phyloP scores from a whole-genome alignment of 92 coral and sea anemone species.

The Porites lobata region DNA sequence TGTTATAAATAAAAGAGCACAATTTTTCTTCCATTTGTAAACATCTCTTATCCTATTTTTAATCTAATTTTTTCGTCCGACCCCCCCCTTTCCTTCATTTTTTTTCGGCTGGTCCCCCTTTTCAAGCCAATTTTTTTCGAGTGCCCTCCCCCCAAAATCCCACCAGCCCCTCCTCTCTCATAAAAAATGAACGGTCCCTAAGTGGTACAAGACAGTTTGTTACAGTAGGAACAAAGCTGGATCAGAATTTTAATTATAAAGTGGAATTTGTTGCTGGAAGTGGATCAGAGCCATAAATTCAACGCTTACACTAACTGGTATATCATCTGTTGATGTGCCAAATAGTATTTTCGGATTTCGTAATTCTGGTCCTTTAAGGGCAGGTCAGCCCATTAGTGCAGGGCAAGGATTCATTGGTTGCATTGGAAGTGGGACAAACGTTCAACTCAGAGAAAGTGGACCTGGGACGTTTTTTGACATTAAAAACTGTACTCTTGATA shows the following conservation, averaged over 20 bases:
- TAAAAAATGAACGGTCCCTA: too few relatives aligned
- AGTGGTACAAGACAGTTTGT: constrained; percentile 62
- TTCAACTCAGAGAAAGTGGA: constrained; percentile 40
- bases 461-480: constrained; percentile 31
- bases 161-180: too few relatives aligned
- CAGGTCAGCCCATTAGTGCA: constrained; percentile 62
- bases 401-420: constrained; percentile 87
- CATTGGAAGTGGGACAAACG: constrained; percentile 86
- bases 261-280: constrained; percentile 82
- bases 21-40: too few relatives aligned
- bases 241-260: constrained; percentile 70
- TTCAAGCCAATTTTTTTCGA: too few relatives aligned
- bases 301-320: constrained; percentile 72
- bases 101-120: too few relatives aligned
- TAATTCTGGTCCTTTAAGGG: constrained; percentile 75
- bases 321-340: constrained; percentile 65
- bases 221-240: constrained; percentile 79
- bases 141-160: too few relatives aligned
- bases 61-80: too few relatives aligned
- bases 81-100: too few relatives aligned
- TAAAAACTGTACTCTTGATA: constrained; percentile 77
- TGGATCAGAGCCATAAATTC: constrained; percentile 51
- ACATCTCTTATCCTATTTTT: too few relatives aligned
- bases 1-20: too few relatives aligned
- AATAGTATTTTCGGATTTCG: constrained; percentile 63